Conservation (phyloP, 2,888 invertebrate species). For the Caenorhabditis virilis region DNA sequence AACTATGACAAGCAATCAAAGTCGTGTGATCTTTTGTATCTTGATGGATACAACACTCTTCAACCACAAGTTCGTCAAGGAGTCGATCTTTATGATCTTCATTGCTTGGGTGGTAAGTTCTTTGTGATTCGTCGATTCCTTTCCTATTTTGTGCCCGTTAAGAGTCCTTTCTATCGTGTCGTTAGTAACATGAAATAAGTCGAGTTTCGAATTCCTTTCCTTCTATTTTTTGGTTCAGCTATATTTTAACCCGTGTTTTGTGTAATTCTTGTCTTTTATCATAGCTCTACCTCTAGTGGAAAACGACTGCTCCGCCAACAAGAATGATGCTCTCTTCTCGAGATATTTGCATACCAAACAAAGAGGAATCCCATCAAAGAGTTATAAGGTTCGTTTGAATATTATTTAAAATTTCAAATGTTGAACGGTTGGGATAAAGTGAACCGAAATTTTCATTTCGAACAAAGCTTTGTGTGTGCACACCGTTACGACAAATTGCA, state of each 20-base stretch:
- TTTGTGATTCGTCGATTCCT: not conserved
- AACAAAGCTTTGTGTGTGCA: no score
- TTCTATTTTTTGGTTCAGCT: no score
- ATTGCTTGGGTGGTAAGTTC: constrained; percentile 59
- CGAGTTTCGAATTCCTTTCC: no score
- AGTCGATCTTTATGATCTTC: constrained; percentile 65
- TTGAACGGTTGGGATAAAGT: no score
- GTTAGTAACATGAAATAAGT: no score
- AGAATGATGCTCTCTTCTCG: constrained; percentile 64
- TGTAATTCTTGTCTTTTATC: constrained; percentile 13
- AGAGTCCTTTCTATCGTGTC: not conserved
- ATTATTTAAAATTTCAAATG: no score
- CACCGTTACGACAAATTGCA: no score
- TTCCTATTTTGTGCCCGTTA: not conserved
- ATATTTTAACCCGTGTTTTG: no score
- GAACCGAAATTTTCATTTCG: no score
- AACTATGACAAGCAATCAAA: constrained; percentile 64
- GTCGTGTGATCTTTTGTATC: constrained; percentile 64
- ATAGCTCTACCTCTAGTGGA: constrained; percentile 56
- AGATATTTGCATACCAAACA: constrained; percentile 65
- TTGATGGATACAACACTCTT: constrained; percentile 64
- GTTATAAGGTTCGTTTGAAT: constrained; percentile 53
- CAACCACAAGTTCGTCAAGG: constrained; percentile 62
- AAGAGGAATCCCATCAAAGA: constrained; percentile 60
- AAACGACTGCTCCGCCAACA: constrained; percentile 56